These are phyloP conservation scores for Echiichthys vipera DNA, from an alignment of 2,797 vertebrate genomes.

Conservation along the genomic window DNA sequence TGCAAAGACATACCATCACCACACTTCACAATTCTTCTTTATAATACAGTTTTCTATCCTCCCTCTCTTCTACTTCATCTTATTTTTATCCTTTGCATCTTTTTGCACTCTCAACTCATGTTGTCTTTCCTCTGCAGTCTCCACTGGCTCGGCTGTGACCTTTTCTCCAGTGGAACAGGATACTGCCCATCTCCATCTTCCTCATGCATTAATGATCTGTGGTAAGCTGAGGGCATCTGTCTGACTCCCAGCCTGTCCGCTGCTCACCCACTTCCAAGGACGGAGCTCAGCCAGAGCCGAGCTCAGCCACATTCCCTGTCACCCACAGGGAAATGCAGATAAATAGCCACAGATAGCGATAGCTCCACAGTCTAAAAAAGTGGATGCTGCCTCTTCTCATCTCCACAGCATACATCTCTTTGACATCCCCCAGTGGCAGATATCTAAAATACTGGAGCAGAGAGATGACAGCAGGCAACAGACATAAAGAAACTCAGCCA, in stretches of 20 bases:
- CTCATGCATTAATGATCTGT: constrained; percentile 88
- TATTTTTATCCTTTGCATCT: constrained; percentile 46
- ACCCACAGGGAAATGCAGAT: constrained; percentile 75
- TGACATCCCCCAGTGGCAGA: constrained; percentile 66
- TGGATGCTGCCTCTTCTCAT: constrained; percentile 64
- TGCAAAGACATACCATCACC: background rate
- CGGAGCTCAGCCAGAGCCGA: constrained; percentile 59
- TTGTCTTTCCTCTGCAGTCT: constrained; percentile 64
- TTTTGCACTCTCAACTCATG: constrained; percentile 55
- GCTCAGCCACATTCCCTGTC: constrained; percentile 70
- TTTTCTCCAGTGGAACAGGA: constrained; percentile 84
- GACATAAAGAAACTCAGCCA: constrained; percentile 67
- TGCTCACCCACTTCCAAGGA: constrained; percentile 79
- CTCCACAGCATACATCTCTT: constrained; percentile 58
- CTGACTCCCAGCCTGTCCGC: constrained; percentile 77
- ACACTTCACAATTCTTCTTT: background rate
- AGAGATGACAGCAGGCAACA: constrained; percentile 59
- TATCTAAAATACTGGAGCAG: constrained; percentile 63
- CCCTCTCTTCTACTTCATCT: constrained; percentile 22
- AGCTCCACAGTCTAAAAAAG: constrained; percentile 59
- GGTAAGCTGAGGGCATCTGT: constrained; percentile 81
- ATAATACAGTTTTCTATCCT: constrained; percentile 1
- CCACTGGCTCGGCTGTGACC: constrained; percentile 66
- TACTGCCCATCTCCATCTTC: constrained; percentile 81
- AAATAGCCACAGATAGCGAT: constrained; percentile 67